A percentile compares a stretch with the other conserved stretches of the same genome.
Evolutionary conservation across 2,113 vertebrate genomes (phyloP).

Genomic region (Megaleporinus macrocephalus): DNA sequence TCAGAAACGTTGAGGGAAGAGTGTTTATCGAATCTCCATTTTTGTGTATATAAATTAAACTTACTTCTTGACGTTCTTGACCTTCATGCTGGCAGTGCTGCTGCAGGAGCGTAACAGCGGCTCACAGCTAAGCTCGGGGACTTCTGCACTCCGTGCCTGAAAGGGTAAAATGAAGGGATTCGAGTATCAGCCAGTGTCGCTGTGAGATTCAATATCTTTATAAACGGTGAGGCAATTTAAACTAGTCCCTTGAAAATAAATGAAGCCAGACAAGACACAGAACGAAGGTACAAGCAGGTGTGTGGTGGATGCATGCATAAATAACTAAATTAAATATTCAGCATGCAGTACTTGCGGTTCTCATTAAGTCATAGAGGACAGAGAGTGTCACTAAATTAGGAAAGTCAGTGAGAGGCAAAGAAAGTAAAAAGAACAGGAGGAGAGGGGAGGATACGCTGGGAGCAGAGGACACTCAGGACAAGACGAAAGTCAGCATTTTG

Average conservation of each 20-base stretch:
- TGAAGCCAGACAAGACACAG: background rate
- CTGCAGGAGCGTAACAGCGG: conserved; percentile 86
- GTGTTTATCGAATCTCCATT: background rate
- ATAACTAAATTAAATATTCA: conserved; percentile 59
- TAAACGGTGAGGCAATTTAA: too few species aligned
- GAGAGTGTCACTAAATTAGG: conserved; percentile 3
- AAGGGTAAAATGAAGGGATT: background rate
- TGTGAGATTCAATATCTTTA: background rate
- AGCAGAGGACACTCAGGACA: conserved; percentile 13
- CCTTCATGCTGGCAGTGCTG: conserved; percentile 96
- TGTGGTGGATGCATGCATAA: conserved; percentile 26
- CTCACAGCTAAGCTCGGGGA: conserved; percentile 88
- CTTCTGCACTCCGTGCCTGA: conserved; percentile 95
- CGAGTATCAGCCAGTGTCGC: background rate
- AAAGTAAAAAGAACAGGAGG: background rate
- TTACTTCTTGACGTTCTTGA: conserved; percentile 98
- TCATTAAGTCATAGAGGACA: conserved; percentile 22
- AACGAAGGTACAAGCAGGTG: background rate
- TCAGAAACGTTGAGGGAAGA: background rate
- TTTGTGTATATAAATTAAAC: conserved; percentile 57
- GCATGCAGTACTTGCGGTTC: conserved; percentile 51
- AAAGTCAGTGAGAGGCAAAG: background rate
- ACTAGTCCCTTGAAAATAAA: background rate
- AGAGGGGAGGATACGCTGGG: background rate
- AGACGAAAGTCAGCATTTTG: conserved; percentile 11